Evolutionary conservation across 2,888 invertebrate species (phyloP), one percentile per base, ranked within the genome.

Genomic region (Melolontha melolontha): DNA sequence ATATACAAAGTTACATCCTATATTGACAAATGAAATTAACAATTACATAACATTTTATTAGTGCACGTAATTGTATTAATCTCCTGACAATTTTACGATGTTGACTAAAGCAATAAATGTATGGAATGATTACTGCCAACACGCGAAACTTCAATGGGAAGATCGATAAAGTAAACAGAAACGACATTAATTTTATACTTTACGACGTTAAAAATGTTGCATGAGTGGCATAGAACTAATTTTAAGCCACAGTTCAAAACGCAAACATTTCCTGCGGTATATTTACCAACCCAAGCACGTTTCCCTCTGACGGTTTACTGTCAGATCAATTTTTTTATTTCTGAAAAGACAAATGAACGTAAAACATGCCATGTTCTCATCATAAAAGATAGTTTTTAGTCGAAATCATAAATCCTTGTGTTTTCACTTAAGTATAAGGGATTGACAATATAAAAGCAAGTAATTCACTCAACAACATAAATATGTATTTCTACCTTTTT

Each of bases 21-120:
- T 39, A 52, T 52, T 39, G 52, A 52, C 39, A 14, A 52, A 8
- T 14, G 12, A 52, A 52, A 8, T 8, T 14, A 54, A n/a, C 17
- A 10, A 54, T 40, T 54, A 40, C 54, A 40, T 54, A 54, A 54
- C 8, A 27, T 39, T 40, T 39, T 54, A 17, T 16, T 39, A 16
- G 39, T 39, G 16, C 10, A 54, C n/a, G 11, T 54, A 54, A 54
- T 39, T 54, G 40, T 40, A 39, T 44, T 44, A 59, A 59, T 47
- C 59, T 44, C 59, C 44, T 29, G 59, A 59, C 29, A 59, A 59
- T 59, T 59, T 59, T 59, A 59, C 29, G 59, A 59, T 59, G 59
- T 59, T 59, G 29, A 14, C 44, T n/a, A 14, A 59, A 16, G 10
- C 12, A 57, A 42, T 57, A 57, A 44, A 44, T 59, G 16, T 27